Conservation (phyloP, 2,888 invertebrate genomes). For the Aleiodes leptofemur region DNA sequence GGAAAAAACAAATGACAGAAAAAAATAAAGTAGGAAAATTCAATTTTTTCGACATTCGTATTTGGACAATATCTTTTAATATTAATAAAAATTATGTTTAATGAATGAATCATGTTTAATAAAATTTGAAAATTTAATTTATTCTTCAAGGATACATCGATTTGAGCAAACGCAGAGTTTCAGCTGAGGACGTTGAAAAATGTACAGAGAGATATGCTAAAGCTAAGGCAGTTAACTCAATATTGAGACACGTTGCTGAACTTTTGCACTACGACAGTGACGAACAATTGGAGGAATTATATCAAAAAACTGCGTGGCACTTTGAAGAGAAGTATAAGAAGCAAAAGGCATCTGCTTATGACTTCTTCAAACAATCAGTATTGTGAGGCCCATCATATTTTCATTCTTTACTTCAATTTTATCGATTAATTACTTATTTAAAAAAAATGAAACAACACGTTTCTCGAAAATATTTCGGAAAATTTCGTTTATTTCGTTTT, state of each 20-base stretch:
- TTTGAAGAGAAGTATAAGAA: slow-evolving; percentile 98
- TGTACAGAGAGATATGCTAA: slow-evolving; percentile 99
- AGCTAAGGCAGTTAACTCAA: slow-evolving; percentile 98
- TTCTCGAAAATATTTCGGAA: neutral
- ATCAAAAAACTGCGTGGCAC: slow-evolving; percentile 97
- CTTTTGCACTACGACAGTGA: slow-evolving; percentile 93
- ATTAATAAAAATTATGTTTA: too few species aligned
- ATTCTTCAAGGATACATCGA: slow-evolving; percentile 92
- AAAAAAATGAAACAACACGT: neutral
- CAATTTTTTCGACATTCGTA: too few species aligned
- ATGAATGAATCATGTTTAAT: too few species aligned
- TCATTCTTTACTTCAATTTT: too few species aligned
- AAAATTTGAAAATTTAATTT: slow-evolving; percentile 2
- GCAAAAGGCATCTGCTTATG: slow-evolving; percentile 96
- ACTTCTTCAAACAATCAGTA: slow-evolving; percentile 98
- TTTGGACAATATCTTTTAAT: too few species aligned
- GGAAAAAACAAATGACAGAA: too few species aligned
- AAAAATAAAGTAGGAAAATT: too few species aligned
- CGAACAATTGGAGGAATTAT: slow-evolving; percentile 95
- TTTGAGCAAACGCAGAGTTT: slow-evolving; percentile 98
- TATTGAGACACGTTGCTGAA: slow-evolving; percentile 97
- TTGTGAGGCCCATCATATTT: slow-evolving; percentile 80
- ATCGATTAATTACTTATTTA: too few species aligned
- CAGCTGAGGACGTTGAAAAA: slow-evolving; percentile 97
- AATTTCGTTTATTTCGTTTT: too few species aligned